Conservation (phyloP, 2,113 vertebrate genomes). For the Podarcis cretensis region DNA sequence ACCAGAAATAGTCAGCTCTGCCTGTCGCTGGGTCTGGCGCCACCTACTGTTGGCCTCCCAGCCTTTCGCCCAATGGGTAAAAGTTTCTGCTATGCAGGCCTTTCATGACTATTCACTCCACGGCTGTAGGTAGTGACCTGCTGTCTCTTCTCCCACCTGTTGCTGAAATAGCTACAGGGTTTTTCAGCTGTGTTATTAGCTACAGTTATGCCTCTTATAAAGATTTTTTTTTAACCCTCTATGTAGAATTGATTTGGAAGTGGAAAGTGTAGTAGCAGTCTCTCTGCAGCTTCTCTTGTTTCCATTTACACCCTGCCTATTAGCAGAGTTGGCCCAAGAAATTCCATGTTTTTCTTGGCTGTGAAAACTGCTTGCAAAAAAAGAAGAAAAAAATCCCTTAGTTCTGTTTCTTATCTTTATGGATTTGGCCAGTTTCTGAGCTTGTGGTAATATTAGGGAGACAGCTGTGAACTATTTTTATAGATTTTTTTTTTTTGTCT, state of each 20-base stretch:
- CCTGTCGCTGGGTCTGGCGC: no score
- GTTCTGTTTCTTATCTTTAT: background rate
- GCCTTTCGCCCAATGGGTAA: no score
- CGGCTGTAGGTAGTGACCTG: no score
- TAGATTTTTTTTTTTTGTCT: background rate
- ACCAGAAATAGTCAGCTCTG: no score
- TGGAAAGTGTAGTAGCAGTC: background rate
- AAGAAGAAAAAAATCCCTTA: background rate
- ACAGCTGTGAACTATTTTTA: slow-evolving; percentile 21
- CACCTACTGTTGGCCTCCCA: no score
- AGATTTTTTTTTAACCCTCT: no score
- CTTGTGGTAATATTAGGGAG: background rate
- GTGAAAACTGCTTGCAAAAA: background rate
- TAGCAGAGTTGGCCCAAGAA: background rate
- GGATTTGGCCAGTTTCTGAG: background rate
- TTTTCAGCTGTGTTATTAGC: background rate
- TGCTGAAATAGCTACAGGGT: background rate
- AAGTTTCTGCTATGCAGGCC: no score
- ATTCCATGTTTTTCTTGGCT: background rate
- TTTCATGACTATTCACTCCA: no score
- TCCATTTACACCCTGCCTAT: background rate
- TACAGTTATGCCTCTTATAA: no score
- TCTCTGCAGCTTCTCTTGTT: background rate
- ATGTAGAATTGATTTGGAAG: background rate
- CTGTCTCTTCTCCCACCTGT: no score